phyloP scores from a whole-genome alignment of 2,888 invertebrate species.

The Thecophora atra region DNA sequence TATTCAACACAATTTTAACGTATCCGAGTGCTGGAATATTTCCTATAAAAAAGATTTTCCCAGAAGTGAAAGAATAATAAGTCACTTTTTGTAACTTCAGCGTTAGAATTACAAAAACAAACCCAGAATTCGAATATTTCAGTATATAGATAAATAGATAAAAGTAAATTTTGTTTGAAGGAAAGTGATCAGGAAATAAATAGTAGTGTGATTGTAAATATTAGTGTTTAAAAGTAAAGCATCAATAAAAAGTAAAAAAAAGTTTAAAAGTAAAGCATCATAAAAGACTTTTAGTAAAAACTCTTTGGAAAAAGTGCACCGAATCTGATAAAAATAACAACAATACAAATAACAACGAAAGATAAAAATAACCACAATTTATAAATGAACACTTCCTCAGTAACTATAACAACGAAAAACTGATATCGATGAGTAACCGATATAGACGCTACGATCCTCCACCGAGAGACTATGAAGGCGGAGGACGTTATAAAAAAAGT shows the following conservation, averaged over 20 bases:
- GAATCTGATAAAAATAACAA: constrained; percentile 49
- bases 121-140: too few species aligned
- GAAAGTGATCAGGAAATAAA: constrained; percentile 3
- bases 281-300: constrained; percentile 43
- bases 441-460: constrained; percentile 62
- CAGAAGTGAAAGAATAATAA: too few species aligned
- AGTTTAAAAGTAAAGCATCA: neutral
- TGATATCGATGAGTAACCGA: constrained; percentile 59
- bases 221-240: neutral
- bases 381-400: constrained; percentile 48
- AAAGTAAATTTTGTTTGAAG: neutral
- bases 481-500: constrained; percentile 60
- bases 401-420: constrained; percentile 44
- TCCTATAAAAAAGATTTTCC: too few species aligned
- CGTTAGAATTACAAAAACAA: too few species aligned
- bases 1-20: too few species aligned
- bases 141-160: neutral
- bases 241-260: too few species aligned
- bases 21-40: too few species aligned
- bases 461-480: constrained; percentile 35
- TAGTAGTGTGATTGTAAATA: constrained; percentile 23
- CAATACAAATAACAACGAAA: neutral
- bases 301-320: constrained; percentile 54
- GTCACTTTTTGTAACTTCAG: too few species aligned
- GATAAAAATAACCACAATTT: constrained; percentile 42